Conservation (phyloP, 1,140 invertebrate species). For the Halotydeus destructor region DNA sequence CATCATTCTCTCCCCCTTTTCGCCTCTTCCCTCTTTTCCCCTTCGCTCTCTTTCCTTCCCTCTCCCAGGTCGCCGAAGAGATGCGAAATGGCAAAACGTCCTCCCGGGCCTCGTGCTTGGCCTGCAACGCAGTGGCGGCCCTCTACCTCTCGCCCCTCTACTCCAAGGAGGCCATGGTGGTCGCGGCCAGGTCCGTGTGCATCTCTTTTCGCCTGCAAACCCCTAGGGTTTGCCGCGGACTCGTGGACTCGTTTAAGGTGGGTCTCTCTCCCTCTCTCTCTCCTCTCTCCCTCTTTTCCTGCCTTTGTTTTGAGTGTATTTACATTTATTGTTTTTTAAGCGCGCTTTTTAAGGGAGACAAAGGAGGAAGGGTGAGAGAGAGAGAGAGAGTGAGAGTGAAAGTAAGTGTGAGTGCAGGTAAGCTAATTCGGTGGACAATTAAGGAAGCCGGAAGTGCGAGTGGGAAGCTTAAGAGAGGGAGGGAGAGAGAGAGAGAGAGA, state of each 20-base stretch:
- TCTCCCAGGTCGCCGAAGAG: slow-evolving; percentile 10
- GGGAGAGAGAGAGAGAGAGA: too few species aligned
- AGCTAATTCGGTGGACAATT: too few species aligned
- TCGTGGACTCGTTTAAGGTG: slow-evolving; percentile 15
- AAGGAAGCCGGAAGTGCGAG: too few species aligned
- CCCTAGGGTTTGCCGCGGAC: slow-evolving; percentile 12
- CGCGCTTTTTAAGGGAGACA: too few species aligned
- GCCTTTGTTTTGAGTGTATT: too few species aligned
- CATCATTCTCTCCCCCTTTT: neutral
- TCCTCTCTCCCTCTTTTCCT: too few species aligned
- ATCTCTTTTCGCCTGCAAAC: slow-evolving; percentile 11
- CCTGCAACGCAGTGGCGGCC: slow-evolving; percentile 13
- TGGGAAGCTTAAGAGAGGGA: too few species aligned
- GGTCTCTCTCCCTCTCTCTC: neutral
- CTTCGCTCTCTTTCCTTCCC: neutral
- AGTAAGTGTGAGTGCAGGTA: too few species aligned
- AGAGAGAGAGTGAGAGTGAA: too few species aligned
- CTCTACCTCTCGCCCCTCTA: slow-evolving; percentile 13
- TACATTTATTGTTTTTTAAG: too few species aligned
- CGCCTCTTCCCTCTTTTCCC: neutral
- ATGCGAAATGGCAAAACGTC: slow-evolving; percentile 15
- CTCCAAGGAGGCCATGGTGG: slow-evolving; percentile 15
- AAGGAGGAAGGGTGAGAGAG: too few species aligned
- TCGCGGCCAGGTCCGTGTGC: slow-evolving; percentile 12
- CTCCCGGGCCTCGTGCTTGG: slow-evolving; percentile 14